Percentiles rank a stretch among this genome's conserved stretches.
Conservation (phyloP, 2,113 vertebrate genomes). For the Murina feae region DNA sequence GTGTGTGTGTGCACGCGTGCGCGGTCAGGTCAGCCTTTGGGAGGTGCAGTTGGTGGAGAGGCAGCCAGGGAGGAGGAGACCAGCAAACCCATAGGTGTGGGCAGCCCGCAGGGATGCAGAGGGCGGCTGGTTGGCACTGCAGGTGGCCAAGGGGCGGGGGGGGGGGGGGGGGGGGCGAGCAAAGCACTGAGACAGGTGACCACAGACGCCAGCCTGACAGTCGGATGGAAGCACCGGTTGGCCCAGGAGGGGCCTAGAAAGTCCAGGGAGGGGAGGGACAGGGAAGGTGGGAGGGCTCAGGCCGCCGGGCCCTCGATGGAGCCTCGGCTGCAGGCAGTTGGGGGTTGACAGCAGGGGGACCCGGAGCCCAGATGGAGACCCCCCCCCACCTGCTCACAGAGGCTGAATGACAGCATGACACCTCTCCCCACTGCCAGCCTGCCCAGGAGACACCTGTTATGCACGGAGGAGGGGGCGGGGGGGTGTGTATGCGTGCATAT, state of each 20-base stretch:
- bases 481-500: not conserved
- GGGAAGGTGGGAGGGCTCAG: conserved; percentile 30
- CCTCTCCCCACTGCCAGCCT: not conserved
- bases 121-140: not conserved
- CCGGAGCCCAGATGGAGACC: not conserved
- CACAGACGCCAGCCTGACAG: conserved; percentile 23
- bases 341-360: not conserved
- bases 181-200: conserved; percentile 57
- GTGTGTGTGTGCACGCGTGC: not conserved
- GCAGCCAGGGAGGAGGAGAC: not conserved
- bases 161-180: not conserved
- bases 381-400: not conserved
- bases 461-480: not conserved
- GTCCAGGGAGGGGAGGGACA: not conserved
- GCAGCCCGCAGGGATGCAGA: not conserved
- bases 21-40: conserved; percentile 21
- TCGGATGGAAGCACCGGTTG: conserved; percentile 68
- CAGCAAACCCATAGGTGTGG: not conserved
- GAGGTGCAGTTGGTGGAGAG: not conserved
- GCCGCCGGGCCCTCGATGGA: conserved; percentile 34
- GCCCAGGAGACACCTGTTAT: not conserved
- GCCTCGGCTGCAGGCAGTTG: conserved; percentile 40
- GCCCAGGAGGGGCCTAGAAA: conserved; percentile 66
- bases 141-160: not conserved
- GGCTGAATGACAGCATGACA: conserved; percentile 17